Percentiles rank a stretch among this genome's conserved stretches.
These are phyloP conservation scores for Netelia inedita DNA, from an alignment of 2,888 invertebrate species.

Conservation along the genomic window DNA sequence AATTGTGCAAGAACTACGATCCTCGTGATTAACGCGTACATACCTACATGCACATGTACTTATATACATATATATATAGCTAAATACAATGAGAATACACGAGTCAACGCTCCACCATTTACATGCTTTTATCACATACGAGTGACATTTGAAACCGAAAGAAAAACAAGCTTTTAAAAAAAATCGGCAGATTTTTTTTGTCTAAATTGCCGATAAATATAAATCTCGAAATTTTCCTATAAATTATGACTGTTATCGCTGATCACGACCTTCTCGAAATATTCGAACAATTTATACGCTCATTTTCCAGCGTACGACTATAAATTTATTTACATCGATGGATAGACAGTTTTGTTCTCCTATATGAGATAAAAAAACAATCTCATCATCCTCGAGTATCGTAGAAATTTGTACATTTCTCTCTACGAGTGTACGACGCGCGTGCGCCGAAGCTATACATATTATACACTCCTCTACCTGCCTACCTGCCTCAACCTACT, in stretches of 20 bases:
- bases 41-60: not conserved
- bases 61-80: not conserved
- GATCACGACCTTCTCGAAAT: too few species aligned
- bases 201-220: too few species aligned
- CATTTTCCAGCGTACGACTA: too few species aligned
- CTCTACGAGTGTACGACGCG: slow-evolving; percentile 35
- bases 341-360: not conserved
- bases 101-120: not conserved
- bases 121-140: too few species aligned
- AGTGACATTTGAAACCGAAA: too few species aligned
- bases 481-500: slow-evolving; percentile 59
- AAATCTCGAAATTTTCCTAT: too few species aligned
- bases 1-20: slow-evolving; percentile 42
- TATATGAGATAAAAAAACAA: slow-evolving; percentile 9
- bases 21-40: slow-evolving; percentile 30
- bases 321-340: not conserved
- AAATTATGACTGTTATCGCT: too few species aligned
- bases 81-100: not conserved
- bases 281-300: too few species aligned
- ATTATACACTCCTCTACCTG: slow-evolving; percentile 35
- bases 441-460: slow-evolving; percentile 24
- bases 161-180: too few species aligned
- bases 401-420: slow-evolving; percentile 56
- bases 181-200: too few species aligned
- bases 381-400: slow-evolving; percentile 23